Percentiles rank a stretch among this genome's conserved stretches.
Conservation (phyloP, 2,888 invertebrate species). For the Trachelus iudaicus region DNA sequence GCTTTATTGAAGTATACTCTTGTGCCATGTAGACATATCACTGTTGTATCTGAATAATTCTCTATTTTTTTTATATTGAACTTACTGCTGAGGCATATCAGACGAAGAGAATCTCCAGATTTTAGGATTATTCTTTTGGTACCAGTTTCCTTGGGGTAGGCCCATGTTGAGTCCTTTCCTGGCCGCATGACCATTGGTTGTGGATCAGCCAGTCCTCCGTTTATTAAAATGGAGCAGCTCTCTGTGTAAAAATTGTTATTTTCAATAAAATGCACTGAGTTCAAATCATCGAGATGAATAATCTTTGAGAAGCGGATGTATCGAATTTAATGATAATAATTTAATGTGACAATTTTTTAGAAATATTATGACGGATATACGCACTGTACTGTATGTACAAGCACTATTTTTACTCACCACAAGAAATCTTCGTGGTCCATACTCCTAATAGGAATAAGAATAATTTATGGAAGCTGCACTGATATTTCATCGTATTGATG, state of each 20-base stretch:
- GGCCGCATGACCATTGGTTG: conserved; percentile 26
- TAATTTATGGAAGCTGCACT: not conserved
- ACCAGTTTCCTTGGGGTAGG: conserved; percentile 24
- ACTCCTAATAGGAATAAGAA: not conserved
- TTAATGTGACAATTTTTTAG: too few species aligned
- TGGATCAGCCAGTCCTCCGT: conserved; percentile 24
- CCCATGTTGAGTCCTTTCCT: conserved; percentile 8
- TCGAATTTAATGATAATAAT: too few species aligned
- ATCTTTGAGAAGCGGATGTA: not conserved
- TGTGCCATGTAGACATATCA: conserved; percentile 27
- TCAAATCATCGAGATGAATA: not conserved
- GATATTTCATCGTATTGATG: not conserved
- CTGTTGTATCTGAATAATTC: conserved; percentile 16
- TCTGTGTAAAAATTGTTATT: not conserved
- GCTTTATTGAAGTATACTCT: conserved; percentile 9
- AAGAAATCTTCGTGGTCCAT: not conserved
- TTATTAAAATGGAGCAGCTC: conserved; percentile 23
- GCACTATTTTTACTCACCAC: not conserved
- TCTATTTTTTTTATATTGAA: not conserved
- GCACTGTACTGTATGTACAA: not conserved
- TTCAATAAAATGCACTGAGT: not conserved
- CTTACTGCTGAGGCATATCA: conserved; percentile 26
- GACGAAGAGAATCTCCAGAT: conserved; percentile 24
- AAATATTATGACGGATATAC: too few species aligned
- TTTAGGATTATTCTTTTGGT: conserved; percentile 6